Evolutionary conservation across 2,113 vertebrate genomes (phyloP).

Genomic region (Rhinogobius similis): DNA sequence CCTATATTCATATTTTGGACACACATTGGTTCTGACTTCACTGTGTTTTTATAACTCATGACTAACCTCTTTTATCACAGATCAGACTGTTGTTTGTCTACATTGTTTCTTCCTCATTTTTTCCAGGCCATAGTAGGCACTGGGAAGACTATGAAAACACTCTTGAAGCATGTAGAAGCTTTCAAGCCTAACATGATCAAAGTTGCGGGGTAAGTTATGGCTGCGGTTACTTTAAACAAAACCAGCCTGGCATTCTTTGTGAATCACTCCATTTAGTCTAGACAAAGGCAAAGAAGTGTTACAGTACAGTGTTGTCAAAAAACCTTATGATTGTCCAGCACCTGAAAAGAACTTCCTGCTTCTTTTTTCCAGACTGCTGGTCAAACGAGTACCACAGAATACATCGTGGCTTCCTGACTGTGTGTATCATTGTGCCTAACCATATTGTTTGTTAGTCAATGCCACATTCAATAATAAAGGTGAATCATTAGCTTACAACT

Average conservation of each 20-base stretch:
- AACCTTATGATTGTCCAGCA: not conserved
- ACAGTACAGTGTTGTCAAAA: slow-evolving; percentile 12
- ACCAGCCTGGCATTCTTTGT: slow-evolving; percentile 29
- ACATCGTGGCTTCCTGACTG: slow-evolving; percentile 87
- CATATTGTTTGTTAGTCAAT: slow-evolving; percentile 37
- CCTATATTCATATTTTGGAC: slow-evolving; percentile 32
- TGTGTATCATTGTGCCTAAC: slow-evolving; percentile 72
- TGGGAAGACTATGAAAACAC: slow-evolving; percentile 87
- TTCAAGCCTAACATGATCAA: slow-evolving; percentile 92
- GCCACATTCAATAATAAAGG: slow-evolving; percentile 9
- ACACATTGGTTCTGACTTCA: not conserved
- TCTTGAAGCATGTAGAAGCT: slow-evolving; percentile 84
- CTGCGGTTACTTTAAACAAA: slow-evolving; percentile 11
- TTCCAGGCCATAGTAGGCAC: slow-evolving; percentile 88
- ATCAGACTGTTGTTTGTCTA: slow-evolving; percentile 17
- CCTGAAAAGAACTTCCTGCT: not conserved
- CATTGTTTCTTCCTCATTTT: slow-evolving; percentile 16
- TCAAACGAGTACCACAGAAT: slow-evolving; percentile 84
- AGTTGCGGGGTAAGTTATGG: slow-evolving; percentile 85
- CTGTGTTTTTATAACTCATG: not conserved
- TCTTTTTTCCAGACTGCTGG: slow-evolving; percentile 82
- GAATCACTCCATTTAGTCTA: slow-evolving; percentile 57
- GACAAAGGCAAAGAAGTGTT: slow-evolving; percentile 34
- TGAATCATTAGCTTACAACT: slow-evolving; percentile 28
- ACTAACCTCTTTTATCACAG: slow-evolving; percentile 14